A percentile compares a stretch with the other conserved stretches of the same genome.
These are phyloP conservation scores for Palythoa heliodiscus DNA, from an alignment of 92 coral and sea anemone species.

Conservation along the genomic window DNA sequence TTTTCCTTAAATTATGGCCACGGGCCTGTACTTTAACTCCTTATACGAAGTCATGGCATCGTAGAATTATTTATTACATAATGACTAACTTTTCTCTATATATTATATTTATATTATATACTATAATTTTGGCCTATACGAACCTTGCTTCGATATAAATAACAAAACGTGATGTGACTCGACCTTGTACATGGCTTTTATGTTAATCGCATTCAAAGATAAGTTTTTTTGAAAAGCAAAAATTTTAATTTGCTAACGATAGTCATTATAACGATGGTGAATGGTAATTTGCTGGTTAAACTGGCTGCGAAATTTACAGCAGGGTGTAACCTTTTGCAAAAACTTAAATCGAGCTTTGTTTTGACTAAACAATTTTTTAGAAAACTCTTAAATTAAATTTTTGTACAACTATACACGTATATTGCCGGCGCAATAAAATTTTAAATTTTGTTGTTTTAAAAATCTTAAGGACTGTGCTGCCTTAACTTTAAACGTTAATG, in stretches of 20 bases:
- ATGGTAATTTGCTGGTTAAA: background rate
- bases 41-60: slow-evolving; percentile 81
- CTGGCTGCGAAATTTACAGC: slow-evolving; percentile 25
- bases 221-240: slow-evolving; percentile 1
- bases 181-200: slow-evolving; percentile 7
- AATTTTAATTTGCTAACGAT: background rate
- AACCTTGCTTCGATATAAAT: slow-evolving; percentile 43
- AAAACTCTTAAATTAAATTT: slow-evolving; percentile 23
- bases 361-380: slow-evolving; percentile 8
- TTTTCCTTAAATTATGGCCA: slow-evolving; percentile 59
- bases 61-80: slow-evolving; percentile 40
- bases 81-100: slow-evolving; percentile 39
- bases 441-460: background rate
- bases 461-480: background rate
- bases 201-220: slow-evolving; percentile 18
- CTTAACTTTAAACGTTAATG: background rate
- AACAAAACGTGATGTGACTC: slow-evolving; percentile 26
- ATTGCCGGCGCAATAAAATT: slow-evolving; percentile 30
- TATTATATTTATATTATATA: slow-evolving; percentile 37
- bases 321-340: slow-evolving; percentile 27
- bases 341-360: slow-evolving; percentile 16
- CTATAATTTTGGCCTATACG: slow-evolving; percentile 26
- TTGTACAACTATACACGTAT: slow-evolving; percentile 33
- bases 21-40: slow-evolving; percentile 88
- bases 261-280: background rate